Evolutionary conservation across 1,140 invertebrate species (phyloP), one percentile per base, ranked within the genome.

Genomic region (Diprion similis): DNA sequence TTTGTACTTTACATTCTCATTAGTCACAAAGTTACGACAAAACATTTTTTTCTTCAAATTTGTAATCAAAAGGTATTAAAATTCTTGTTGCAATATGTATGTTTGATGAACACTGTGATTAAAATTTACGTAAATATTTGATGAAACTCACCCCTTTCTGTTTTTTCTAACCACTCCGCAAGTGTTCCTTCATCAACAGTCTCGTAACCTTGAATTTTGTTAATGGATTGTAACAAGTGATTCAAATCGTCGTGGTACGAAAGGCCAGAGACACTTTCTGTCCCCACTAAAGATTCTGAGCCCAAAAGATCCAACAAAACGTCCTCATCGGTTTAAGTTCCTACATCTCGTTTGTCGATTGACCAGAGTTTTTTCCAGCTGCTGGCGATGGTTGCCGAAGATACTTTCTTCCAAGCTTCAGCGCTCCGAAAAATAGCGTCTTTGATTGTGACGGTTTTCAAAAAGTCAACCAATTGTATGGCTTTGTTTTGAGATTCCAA

Each of bases 21-120:
- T 15, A 51, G 48, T 51, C 48, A 51, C 48, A 51, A 51, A 51
- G 48, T 51, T 15, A 51, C 48, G 48, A 51, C 48, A 51, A 51
- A 51, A 51, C 48, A 51, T 51, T 51, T 51, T 51, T 51, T 51
- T 51, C 48, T 51, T 51, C 48, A 51, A 51, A 51, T 51, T 51
- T 51, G 48, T 51, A 51, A 51, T 51, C 48, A 51, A 51, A 51
- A 15, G 8, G 48, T 51, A 51, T 51, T 51, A 15, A 51, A 51
- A 51, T 51, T 51, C 48, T 51, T 51, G 48, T 51, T 51, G 48
- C 48, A 51, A 51, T 51, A 51, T 51, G n/a, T n/a, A n/a, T n/a
- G 48, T 51, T 51, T 51, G 48, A 51, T 51, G 48, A 51, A 51
- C 48, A 51, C 48, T 51, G 48, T 51, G 48, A 51, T 51, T 15